phyloP scores from a whole-genome alignment of 2,113 vertebrate genomes.

The Myodes glareolus region DNA sequence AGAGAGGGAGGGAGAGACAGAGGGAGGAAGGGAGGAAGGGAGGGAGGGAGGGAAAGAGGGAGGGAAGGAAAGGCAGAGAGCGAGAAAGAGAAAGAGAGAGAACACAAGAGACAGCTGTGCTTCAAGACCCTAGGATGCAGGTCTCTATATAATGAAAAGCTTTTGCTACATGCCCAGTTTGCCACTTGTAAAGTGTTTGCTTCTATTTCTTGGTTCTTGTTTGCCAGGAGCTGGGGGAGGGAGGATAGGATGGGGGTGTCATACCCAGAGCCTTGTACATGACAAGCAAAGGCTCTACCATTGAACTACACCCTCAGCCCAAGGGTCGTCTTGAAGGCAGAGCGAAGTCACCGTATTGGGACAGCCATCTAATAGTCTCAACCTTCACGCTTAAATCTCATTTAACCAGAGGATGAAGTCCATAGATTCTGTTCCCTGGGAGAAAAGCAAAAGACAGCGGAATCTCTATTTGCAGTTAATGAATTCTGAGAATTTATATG shows the following conservation, averaged over 20 bases:
- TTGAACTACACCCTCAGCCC: not conserved
- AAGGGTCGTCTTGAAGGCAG: not conserved
- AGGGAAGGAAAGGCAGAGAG: not conserved
- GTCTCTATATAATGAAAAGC: not conserved
- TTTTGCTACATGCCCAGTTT: not conserved
- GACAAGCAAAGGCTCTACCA: not conserved
- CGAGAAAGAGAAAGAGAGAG: not conserved
- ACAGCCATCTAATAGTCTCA: not conserved
- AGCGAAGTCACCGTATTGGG: not conserved
- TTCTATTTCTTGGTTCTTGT: not conserved
- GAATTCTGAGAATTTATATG: not conserved
- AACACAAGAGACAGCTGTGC: not conserved
- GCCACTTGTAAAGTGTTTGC: not conserved
- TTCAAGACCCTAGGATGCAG: not conserved
- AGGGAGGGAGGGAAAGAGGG: not conserved
- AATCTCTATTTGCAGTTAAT: not conserved
- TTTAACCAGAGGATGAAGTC: not conserved
- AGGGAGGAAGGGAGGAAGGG: not conserved
- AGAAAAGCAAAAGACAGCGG: not conserved
- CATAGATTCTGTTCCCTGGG: not conserved
- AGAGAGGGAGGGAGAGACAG: rapidly evolving
- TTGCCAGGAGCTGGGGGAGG: not conserved
- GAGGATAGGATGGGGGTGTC: not conserved
- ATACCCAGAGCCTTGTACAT: not conserved
- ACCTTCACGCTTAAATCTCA: not conserved